Evolutionary conservation across 1,140 invertebrate genomes (phyloP), one percentile per base, ranked within the genome.

Genomic region (Cataglyphis hispanica): DNA sequence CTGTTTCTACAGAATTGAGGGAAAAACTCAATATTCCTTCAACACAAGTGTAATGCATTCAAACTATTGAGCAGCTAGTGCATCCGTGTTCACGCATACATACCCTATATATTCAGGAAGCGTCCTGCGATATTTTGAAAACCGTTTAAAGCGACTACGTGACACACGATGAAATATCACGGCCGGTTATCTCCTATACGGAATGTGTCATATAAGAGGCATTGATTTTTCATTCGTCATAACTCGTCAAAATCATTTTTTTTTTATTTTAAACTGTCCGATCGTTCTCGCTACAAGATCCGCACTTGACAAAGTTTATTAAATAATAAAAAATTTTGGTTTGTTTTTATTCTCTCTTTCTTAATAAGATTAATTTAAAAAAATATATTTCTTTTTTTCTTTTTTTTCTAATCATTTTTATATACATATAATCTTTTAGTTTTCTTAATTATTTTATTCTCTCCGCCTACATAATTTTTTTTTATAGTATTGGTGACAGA

Each of bases 121-220:
- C 76, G 76, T 78, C 25, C 76, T 66, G 61, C 61, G 60, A 78
- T 78, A 78, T 78, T 78, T 78, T 61, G 76, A 78, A 78, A 78
- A 78, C 61, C 61, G 60, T 78, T 78, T 78, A 78, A 78, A 78
- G 76, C 40, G 76, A 31, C 61, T 66, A 78, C 76, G 76, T 78
- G 76, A 78, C 76, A 78, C 25, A 78, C 61, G 61, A 67, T 67
- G 61, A 78, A 78, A 78, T 78, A 78, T 78, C 61, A 27, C 60
- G 40, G 40, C 43, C 34, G 76, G 76, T 78, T 78, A 78, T 78
- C 76, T 78, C 58, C 61, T 50, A 78, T 67, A 78, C 11, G 61
- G 13, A 78, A 78, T 37, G 13, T 13, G 27, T 53, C n/a, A 37
- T 27, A 67, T 67, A 66, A 78, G 76, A 78, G 61, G 34, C 56